A percentile compares a stretch with the other conserved stretches of the same genome.
Conservation (phyloP, 2,888 invertebrate species). For the Agriopis aurantiaria region DNA sequence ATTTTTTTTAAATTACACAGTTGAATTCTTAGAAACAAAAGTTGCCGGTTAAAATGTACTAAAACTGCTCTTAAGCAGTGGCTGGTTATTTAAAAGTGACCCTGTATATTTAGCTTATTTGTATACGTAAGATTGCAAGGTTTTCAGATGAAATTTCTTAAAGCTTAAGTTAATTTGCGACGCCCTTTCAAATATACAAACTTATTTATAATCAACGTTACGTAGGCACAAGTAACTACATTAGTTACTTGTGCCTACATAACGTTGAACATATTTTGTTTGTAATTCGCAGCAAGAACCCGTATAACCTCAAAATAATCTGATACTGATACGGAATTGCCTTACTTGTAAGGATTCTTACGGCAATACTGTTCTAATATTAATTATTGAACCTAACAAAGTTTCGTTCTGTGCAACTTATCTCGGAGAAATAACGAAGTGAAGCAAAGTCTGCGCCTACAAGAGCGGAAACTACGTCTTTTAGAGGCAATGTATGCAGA, state of each 20-base stretch:
- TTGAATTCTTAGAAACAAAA: too few species aligned
- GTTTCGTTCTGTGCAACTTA: background rate
- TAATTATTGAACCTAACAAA: constrained; percentile 1
- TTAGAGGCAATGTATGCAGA: constrained; percentile 32
- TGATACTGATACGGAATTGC: constrained; percentile 1
- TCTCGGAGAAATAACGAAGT: background rate
- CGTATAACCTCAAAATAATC: background rate
- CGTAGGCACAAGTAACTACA: background rate
- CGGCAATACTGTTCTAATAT: background rate
- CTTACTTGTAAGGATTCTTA: background rate
- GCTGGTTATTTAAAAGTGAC: too few species aligned
- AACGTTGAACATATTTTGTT: background rate
- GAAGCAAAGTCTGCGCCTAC: background rate
- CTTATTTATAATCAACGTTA: background rate
- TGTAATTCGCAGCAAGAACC: background rate
- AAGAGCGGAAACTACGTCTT: constrained; percentile 28
- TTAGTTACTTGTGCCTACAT: too few species aligned
- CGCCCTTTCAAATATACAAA: too few species aligned
- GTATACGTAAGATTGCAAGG: too few species aligned
- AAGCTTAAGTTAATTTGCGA: background rate
- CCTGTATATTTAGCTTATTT: too few species aligned
- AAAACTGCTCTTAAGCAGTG: too few species aligned
- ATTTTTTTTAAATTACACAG: too few species aligned
- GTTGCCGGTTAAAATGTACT: too few species aligned
- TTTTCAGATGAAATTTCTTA: background rate